A percentile compares a stretch with the other conserved stretches of the same genome.
These are phyloP conservation scores for Andrena marginata DNA, from an alignment of 2,888 invertebrate species.

Conservation along the genomic window DNA sequence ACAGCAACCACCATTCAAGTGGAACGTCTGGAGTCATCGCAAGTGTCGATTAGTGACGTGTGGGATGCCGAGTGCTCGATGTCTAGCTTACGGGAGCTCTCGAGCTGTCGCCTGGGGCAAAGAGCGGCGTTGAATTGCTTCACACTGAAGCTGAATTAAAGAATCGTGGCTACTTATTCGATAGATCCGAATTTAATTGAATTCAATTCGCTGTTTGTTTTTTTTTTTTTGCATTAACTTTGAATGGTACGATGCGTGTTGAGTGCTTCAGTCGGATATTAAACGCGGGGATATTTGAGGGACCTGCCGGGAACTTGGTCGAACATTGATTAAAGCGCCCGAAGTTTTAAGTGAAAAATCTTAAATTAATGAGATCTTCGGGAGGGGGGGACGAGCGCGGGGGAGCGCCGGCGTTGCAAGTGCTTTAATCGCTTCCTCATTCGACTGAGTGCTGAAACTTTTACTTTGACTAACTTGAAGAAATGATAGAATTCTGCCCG, in stretches of 20 bases:
- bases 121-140: too few relatives aligned
- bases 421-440: conserved; percentile 34
- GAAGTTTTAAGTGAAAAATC: conserved; percentile 36
- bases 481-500: conserved; percentile 4
- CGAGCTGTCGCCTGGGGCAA: too few relatives aligned
- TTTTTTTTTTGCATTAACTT: background rate
- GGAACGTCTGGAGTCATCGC: background rate
- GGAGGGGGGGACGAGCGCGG: background rate
- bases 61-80: too few relatives aligned
- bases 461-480: conserved; percentile 9
- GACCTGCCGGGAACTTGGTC: conserved; percentile 7
- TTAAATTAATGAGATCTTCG: conserved; percentile 41
- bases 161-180: too few relatives aligned
- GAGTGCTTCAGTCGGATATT: conserved; percentile 3
- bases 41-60: too few relatives aligned
- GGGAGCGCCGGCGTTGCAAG: conserved; percentile 18
- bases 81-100: too few relatives aligned
- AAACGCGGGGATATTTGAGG: background rate
- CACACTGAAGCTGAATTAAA: too few relatives aligned
- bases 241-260: background rate
- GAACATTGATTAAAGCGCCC: conserved; percentile 42
- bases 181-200: too few relatives aligned
- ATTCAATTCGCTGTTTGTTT: too few relatives aligned
- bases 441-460: conserved; percentile 14
- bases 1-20: background rate